These are phyloP conservation scores for Drosophila crucigera DNA, from an alignment of 2,888 invertebrate species.

Conservation along the genomic window DNA sequence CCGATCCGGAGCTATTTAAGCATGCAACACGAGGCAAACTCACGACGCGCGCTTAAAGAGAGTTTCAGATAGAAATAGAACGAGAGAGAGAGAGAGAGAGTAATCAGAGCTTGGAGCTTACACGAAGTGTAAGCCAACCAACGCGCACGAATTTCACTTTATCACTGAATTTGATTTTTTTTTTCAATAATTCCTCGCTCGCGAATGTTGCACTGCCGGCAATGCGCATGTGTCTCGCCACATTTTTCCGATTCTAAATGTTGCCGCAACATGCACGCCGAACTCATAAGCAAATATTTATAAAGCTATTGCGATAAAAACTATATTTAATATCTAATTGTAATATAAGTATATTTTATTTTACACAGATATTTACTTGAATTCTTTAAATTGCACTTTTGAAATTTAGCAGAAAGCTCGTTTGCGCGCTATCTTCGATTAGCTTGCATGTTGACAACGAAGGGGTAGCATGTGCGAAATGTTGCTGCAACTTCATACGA, in stretches of 20 bases:
- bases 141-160: constrained; percentile 74
- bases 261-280: constrained; percentile 44
- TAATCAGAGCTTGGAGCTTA: constrained; percentile 56
- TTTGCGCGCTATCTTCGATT: constrained; percentile 15
- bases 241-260: constrained; percentile 34
- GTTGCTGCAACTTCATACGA: constrained; percentile 11
- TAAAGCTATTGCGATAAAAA: not conserved
- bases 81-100: constrained; percentile 23
- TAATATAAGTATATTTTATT: not conserved
- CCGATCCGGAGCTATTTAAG: constrained; percentile 54
- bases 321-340: not conserved
- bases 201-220: constrained; percentile 22
- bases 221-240: constrained; percentile 50
- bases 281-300: not conserved
- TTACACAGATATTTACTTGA: not conserved
- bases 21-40: constrained; percentile 32
- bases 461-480: constrained; percentile 29
- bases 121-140: constrained; percentile 72
- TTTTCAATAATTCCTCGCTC: constrained; percentile 50
- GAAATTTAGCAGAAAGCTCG: too few relatives aligned
- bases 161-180: constrained; percentile 76
- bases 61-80: constrained; percentile 11
- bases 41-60: constrained; percentile 39
- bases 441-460: constrained; percentile 30
- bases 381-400: not conserved